Conservation (phyloP, 2,113 vertebrate genomes). For the Phylloscopus whistleri region DNA sequence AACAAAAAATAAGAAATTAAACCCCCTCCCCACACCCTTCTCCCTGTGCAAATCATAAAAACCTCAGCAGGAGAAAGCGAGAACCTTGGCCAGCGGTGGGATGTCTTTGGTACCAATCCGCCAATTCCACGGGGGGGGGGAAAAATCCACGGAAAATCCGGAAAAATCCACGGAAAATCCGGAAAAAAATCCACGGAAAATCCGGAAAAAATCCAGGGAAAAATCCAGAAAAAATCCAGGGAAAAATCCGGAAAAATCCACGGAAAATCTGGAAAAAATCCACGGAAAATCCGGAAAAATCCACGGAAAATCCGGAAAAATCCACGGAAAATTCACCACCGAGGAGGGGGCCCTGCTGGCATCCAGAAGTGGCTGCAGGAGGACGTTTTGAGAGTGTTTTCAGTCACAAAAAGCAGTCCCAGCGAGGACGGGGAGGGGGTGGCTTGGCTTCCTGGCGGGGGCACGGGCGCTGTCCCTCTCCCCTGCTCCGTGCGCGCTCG, state of each 20-base stretch:
- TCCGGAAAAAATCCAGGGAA: too few species aligned
- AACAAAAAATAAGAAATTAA: neutral
- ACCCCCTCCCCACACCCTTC: neutral
- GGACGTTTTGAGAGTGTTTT: conserved; percentile 39
- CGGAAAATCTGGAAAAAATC: too few species aligned
- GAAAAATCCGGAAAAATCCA: too few species aligned
- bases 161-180: neutral
- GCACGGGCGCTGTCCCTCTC: neutral
- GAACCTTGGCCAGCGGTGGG: neutral
- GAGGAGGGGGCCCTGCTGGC: neutral
- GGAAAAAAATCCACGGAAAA: neutral
- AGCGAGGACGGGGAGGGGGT: neutral
- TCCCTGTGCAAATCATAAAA: conserved; percentile 1
- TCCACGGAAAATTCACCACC: neutral
- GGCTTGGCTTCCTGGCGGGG: neutral
- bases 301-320: neutral
- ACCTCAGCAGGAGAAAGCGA: neutral
- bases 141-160: too few species aligned
- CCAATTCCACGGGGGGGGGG: neutral
- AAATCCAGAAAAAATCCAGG: too few species aligned
- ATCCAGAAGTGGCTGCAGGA: neutral
- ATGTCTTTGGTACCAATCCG: conserved; percentile 52
- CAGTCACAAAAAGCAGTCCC: conserved; percentile 13
- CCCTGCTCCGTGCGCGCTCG: neutral
- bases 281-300: neutral